Evolutionary conservation across 2,797 vertebrate species (phyloP).

Genomic region (Dipus sagitta): DNA sequence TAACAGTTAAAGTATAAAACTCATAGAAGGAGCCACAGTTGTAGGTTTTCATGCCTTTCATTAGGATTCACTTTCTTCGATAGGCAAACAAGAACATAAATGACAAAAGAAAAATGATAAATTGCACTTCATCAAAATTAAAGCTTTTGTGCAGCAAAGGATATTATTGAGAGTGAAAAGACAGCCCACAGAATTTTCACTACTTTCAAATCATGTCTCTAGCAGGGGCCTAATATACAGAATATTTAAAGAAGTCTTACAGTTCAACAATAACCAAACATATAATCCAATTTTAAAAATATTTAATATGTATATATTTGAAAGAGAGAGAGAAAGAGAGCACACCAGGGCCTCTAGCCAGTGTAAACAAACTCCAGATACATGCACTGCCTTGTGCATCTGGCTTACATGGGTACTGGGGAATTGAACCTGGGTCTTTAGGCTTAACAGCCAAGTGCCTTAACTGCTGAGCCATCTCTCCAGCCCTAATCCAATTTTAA

Average conservation of each 20-base stretch:
- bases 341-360: too few relatives aligned
- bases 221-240: neutral
- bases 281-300: too few relatives aligned
- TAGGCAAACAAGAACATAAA: neutral
- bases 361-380: too few relatives aligned
- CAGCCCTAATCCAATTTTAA: neutral
- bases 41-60: neutral
- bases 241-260: neutral
- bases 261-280: neutral
- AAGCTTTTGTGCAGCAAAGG: neutral
- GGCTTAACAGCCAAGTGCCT: too few relatives aligned
- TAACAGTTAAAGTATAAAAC: neutral
- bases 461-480: too few relatives aligned
- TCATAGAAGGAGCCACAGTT: too few relatives aligned
- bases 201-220: neutral
- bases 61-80: neutral
- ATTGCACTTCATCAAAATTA: neutral
- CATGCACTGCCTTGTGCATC: too few relatives aligned
- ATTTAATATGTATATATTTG: too few relatives aligned
- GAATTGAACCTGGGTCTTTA: too few relatives aligned
- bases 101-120: neutral
- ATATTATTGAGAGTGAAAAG: neutral
- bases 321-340: too few relatives aligned
- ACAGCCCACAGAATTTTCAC: neutral
- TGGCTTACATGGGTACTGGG: too few relatives aligned